A percentile compares a stretch with the other conserved stretches of the same genome.
Evolutionary conservation across 2,888 invertebrate species (phyloP).

Genomic region (Germaria angustata): DNA sequence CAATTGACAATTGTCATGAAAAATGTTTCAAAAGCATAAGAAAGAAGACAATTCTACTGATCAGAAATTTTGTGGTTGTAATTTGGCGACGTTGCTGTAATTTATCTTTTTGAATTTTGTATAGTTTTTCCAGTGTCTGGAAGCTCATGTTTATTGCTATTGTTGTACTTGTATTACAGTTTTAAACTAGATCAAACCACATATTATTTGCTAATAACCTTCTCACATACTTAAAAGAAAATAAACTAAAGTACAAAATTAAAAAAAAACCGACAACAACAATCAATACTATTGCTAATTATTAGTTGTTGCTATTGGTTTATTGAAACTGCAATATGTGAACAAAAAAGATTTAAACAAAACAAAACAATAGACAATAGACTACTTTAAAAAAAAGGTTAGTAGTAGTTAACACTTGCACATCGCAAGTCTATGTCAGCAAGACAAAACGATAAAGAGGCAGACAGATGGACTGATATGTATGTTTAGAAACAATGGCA

Average conservation of each 20-base stretch:
- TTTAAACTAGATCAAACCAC: constrained; percentile 55
- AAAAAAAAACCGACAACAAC: constrained; percentile 19
- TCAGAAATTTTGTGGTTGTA: constrained; percentile 6
- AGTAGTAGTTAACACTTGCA: constrained; percentile 53
- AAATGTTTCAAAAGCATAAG: too few species aligned
- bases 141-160: neutral
- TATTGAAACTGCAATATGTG: constrained; percentile 12
- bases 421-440: constrained; percentile 16
- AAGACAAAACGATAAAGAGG: constrained; percentile 5
- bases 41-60: neutral
- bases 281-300: constrained; percentile 45
- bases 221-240: constrained; percentile 28
- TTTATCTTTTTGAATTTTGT: neutral
- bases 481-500: constrained; percentile 12
- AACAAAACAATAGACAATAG: constrained; percentile 15
- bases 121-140: neutral
- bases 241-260: constrained; percentile 41
- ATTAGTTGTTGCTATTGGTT: constrained; percentile 7
- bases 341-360: neutral
- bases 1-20: too few species aligned
- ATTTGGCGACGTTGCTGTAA: neutral
- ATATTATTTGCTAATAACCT: constrained; percentile 61
- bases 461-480: neutral
- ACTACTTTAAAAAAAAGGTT: constrained; percentile 35
- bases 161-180: constrained; percentile 3